Evolutionary conservation across 1,140 invertebrate genomes (phyloP).

Genomic region (Monomorium pharaonis): DNA sequence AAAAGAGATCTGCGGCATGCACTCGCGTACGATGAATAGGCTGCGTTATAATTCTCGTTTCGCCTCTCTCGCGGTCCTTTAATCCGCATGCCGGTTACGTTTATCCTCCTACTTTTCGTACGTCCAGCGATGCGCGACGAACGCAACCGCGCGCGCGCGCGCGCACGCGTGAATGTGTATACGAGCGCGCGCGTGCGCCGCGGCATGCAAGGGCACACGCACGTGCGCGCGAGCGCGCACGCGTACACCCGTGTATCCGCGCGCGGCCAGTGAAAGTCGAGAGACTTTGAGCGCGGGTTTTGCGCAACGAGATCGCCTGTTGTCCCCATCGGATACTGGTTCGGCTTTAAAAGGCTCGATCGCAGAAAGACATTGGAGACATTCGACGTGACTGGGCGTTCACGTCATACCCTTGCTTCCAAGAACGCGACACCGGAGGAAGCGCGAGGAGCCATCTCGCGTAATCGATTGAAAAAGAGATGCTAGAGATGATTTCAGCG

Average conservation of each 20-base stretch:
- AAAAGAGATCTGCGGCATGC: neutral
- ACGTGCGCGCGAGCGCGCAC: neutral
- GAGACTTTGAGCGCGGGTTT: constrained; percentile 65
- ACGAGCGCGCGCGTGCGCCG: constrained; percentile 23
- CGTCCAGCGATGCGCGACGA: constrained; percentile 44
- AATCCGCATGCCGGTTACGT: constrained; percentile 48
- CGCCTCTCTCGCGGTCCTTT: constrained; percentile 24
- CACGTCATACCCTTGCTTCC: constrained; percentile 55
- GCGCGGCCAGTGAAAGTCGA: constrained; percentile 81
- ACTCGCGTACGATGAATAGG: neutral
- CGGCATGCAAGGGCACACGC: constrained; percentile 9
- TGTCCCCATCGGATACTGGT: constrained; percentile 79
- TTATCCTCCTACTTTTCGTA: constrained; percentile 40
- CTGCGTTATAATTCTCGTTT: constrained; percentile 10
- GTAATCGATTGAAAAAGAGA: neutral
- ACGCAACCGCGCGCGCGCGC: neutral
- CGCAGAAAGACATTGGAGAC: constrained; percentile 55
- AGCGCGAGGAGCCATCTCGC: neutral
- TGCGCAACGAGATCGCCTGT: constrained; percentile 81
- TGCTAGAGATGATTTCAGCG: neutral
- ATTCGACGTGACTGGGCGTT: constrained; percentile 59
- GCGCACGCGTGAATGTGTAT: neutral
- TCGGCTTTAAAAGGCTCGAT: constrained; percentile 81
- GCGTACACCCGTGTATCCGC: constrained; percentile 31
- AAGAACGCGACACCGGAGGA: neutral